Evolutionary conservation across 2,113 vertebrate species (phyloP).

Genomic region (Percina caprodes): DNA sequence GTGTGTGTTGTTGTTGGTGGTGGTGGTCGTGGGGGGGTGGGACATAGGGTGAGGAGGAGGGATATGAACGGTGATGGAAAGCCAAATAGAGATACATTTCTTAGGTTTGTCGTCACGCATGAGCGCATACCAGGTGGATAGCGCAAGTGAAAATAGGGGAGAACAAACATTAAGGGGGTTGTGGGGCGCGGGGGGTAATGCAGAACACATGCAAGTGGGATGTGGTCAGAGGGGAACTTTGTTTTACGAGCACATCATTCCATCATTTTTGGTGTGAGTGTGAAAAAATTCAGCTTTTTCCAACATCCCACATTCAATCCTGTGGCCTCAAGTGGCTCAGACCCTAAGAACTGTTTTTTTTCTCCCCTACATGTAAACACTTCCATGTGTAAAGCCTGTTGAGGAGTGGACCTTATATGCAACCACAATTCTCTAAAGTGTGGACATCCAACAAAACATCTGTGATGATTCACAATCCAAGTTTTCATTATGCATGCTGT

Average conservation of each 20-base stretch:
- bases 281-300: slow-evolving; percentile 55
- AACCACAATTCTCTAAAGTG: slow-evolving; percentile 56
- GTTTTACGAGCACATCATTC: slow-evolving; percentile 71
- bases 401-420: slow-evolving; percentile 52
- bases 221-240: slow-evolving; percentile 39
- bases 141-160: slow-evolving; percentile 43
- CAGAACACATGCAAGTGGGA: slow-evolving; percentile 70
- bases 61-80: background rate
- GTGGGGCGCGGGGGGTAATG: slow-evolving; percentile 51
- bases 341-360: slow-evolving; percentile 49
- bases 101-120: slow-evolving; percentile 53
- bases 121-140: slow-evolving; percentile 68
- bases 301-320: slow-evolving; percentile 55
- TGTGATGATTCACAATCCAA: slow-evolving; percentile 63
- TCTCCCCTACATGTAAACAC: slow-evolving; percentile 59
- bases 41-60: background rate
- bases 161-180: slow-evolving; percentile 17
- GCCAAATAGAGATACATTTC: slow-evolving; percentile 37
- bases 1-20: background rate
- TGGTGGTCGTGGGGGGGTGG: background rate
- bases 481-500: slow-evolving; percentile 56
- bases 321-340: slow-evolving; percentile 62
- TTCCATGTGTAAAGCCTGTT: slow-evolving; percentile 66
- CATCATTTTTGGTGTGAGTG: slow-evolving; percentile 56
- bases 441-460: slow-evolving; percentile 71